phyloP scores from a whole-genome alignment of 2,888 invertebrate species.

The Mesodorylaimus sp. region DNA sequence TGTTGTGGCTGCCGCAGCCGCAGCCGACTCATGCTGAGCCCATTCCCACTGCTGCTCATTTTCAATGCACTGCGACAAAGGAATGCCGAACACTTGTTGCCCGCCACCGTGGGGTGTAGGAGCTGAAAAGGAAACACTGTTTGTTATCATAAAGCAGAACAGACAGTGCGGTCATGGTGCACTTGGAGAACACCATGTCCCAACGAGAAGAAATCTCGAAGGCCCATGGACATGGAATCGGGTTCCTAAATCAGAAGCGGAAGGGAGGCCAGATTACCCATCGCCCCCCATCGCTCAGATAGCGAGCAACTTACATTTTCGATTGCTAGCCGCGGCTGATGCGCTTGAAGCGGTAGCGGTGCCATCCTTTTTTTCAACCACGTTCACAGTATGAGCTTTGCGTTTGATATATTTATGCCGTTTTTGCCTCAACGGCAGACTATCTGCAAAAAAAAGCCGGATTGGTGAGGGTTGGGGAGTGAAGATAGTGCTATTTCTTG shows the following conservation, averaged over 20 bases:
- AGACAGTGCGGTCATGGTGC: constrained; percentile 10
- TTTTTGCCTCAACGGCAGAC: constrained; percentile 18
- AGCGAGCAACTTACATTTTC: constrained; percentile 10
- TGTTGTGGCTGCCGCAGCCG: no score
- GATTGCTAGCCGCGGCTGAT: no score
- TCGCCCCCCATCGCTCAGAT: no score
- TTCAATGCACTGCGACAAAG: constrained; percentile 61
- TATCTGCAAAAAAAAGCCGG: constrained; percentile 13
- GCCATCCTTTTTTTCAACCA: constrained; percentile 19
- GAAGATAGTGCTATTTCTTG: no score
- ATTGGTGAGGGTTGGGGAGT: background rate
- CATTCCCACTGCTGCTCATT: constrained; percentile 47
- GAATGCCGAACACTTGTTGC: constrained; percentile 58
- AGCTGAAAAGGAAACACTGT: background rate
- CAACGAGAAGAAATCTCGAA: no score
- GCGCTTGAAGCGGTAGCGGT: no score
- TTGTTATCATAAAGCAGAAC: background rate
- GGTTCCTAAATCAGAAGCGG: no score
- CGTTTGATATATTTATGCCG: constrained; percentile 44
- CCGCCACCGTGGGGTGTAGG: background rate
- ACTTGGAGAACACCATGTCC: no score
- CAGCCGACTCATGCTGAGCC: no score
- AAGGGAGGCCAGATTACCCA: no score
- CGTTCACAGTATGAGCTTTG: constrained; percentile 52
- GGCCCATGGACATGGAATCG: no score